Conservation (phyloP, 2,113 vertebrate genomes). For the Pituophis catenifer region DNA sequence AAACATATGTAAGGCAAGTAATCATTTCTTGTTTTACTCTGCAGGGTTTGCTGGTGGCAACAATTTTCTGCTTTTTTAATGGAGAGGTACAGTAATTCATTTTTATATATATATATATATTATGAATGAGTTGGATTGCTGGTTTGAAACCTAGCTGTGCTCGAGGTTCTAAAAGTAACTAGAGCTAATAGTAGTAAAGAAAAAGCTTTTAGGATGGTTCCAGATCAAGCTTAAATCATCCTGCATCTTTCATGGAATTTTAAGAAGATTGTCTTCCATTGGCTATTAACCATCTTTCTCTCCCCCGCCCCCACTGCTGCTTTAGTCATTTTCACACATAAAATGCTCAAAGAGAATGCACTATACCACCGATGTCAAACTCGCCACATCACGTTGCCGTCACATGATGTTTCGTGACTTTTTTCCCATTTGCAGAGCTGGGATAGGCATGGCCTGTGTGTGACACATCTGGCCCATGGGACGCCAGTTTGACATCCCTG, state of each 20-base stretch:
- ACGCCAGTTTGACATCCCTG: neutral
- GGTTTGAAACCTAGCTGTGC: neutral
- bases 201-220: neutral
- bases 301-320: neutral
- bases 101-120: neutral
- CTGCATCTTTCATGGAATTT: neutral
- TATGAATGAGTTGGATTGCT: neutral
- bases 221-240: neutral
- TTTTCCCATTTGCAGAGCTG: too few species aligned
- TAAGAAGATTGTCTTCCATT: neutral
- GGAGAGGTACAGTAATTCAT: conserved; percentile 84
- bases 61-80: conserved; percentile 99
- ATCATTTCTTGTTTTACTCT: conserved; percentile 53
- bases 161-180: neutral
- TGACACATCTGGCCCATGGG: too few species aligned
- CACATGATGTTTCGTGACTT: fast-evolving
- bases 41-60: conserved; percentile 93
- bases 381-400: too few species aligned
- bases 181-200: neutral
- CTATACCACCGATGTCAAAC: neutral
- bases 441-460: too few species aligned
- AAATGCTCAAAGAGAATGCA: neutral
- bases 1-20: neutral
- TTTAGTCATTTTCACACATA: neutral
- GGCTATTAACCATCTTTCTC: neutral